Evolutionary conservation across 2,797 vertebrate genomes (phyloP), one percentile per base, ranked within the genome.

Genomic region (Hipposideros larvatus): DNA sequence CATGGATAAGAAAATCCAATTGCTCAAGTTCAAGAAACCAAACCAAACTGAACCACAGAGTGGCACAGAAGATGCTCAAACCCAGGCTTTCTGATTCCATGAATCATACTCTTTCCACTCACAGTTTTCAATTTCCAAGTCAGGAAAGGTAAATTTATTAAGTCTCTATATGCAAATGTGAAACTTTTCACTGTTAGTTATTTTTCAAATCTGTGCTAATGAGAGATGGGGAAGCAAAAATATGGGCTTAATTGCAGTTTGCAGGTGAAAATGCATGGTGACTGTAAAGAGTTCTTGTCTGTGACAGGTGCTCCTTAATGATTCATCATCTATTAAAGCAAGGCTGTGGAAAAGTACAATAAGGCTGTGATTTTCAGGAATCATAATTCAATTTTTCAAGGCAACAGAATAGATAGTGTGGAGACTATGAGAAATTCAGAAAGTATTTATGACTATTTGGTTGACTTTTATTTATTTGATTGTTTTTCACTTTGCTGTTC

Each of bases 381-480:
- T 90, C 95, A 43, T 97, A 97, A 97, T 96, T 98, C 96, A 97
- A 80, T 93, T 90, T 90, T 95, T 97, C 95, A 97, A 97, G 98
- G 97, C 94, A 96, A 97, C 85, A 90, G 86, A 96, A 94, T 89
- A 92, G 96, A 96, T 94, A 96, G 87, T 2, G 0, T 91, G 59
- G 59, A 84, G 73, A 89, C 57, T 77, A 92, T 93, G 91, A 97
- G 91, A 97, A 96, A 95, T 80, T 97, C 96, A 94, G 90, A 97
- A 93, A 95, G 87, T 97, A 97, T 96, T 97, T 97, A 97, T 96
- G 93, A 96, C 92, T 95, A 97, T 97, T 97, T 96, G 71, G 84
- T 83, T 95, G 96, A 90, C 89, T 96, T 96, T 97, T 96, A 95
- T 97, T 96, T 97, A 97, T 96, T 95, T 95, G 84, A 94, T 90